Conservation (phyloP, 1,140 invertebrate genomes). For the Drosophila pandora region DNA sequence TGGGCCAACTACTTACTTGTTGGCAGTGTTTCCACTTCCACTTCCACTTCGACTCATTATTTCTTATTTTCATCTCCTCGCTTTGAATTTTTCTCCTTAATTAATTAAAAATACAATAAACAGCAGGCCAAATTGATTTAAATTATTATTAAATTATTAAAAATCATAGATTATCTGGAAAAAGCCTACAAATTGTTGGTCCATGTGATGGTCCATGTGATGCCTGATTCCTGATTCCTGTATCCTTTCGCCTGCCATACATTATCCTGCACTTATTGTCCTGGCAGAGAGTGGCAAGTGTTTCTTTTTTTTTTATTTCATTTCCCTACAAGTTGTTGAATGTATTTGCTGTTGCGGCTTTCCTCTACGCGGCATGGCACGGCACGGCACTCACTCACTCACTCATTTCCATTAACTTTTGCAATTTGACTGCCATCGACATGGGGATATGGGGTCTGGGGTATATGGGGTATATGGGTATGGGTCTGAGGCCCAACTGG, state of each 20-base stretch:
- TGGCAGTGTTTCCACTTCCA: neutral
- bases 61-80: neutral
- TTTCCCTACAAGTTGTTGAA: neutral
- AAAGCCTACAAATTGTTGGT: neutral
- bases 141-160: neutral
- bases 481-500: slow-evolving; percentile 14
- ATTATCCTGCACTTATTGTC: slow-evolving; percentile 1
- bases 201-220: neutral
- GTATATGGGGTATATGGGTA: neutral
- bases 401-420: slow-evolving; percentile 46
- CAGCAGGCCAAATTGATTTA: neutral
- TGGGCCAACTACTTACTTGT: slow-evolving; percentile 1
- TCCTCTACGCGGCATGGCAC: neutral
- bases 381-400: neutral
- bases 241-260: neutral
- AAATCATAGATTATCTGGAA: neutral
- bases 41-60: neutral
- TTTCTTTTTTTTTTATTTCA: too few species aligned
- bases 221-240: neutral
- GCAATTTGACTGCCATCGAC: slow-evolving; percentile 22
- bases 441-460: neutral
- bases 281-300: too few species aligned
- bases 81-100: neutral
- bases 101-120: neutral
- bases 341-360: slow-evolving; percentile 30